phyloP scores from a whole-genome alignment of 2,113 vertebrate species.

The Numida meleagris region DNA sequence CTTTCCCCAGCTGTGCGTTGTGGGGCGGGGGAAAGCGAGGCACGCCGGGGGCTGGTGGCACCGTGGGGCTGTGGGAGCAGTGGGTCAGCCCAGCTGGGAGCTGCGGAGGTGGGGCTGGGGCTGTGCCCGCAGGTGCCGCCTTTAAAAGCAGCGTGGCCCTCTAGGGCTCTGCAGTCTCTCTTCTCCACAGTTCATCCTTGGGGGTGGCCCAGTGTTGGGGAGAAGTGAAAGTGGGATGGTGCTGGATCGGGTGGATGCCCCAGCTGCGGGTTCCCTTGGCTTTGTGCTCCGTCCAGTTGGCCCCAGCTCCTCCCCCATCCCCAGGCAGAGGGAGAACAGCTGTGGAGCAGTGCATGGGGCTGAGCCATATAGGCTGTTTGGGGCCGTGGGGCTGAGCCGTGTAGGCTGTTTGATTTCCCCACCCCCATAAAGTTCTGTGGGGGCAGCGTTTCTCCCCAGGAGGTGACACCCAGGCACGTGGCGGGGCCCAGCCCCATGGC shows the following conservation, averaged over 20 bases:
- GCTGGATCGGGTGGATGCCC: background rate
- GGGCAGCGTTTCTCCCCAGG: background rate
- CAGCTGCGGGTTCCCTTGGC: background rate
- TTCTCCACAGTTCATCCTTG: accelerated
- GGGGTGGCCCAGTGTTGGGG: accelerated
- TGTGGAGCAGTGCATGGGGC: background rate
- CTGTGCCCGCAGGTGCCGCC: background rate
- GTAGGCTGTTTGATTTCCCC: background rate
- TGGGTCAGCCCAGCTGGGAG: background rate
- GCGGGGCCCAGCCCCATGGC: accelerated
- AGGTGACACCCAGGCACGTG: background rate
- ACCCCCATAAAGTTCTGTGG: accelerated
- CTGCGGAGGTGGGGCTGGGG: background rate
- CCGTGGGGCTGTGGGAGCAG: background rate
- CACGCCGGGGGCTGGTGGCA: background rate
- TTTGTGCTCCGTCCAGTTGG: background rate
- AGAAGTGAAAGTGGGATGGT: background rate
- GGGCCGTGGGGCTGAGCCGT: background rate
- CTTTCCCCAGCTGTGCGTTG: background rate
- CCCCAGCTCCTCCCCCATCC: background rate
- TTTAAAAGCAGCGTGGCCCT: background rate
- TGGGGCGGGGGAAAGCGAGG: background rate
- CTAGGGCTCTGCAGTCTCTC: accelerated
- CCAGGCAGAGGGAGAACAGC: background rate
- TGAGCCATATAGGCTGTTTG: background rate